A percentile compares a stretch with the other conserved stretches of the same genome.
Evolutionary conservation across 2,888 invertebrate species (phyloP).

Genomic region (Phalera bucephala): DNA sequence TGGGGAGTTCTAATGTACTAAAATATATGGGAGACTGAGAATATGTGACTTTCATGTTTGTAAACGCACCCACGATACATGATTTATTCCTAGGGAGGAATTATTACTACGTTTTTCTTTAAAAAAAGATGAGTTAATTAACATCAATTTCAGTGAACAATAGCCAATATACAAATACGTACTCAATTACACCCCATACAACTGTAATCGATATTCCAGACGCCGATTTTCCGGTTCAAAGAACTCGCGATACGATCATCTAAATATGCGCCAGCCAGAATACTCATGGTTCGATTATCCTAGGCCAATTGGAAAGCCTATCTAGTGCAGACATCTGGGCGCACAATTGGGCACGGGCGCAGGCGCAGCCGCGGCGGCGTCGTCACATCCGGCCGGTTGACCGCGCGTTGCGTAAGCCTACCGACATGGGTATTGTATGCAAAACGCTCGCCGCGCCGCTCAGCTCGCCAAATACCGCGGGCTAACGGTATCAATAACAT

Average conservation of each 20-base stretch:
- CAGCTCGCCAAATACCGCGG: conserved; percentile 64
- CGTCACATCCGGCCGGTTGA: conserved; percentile 75
- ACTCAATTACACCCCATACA: too few relatives aligned
- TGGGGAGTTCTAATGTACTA: too few relatives aligned
- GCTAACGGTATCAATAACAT: conserved; percentile 47
- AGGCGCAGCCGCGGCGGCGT: conserved; percentile 43
- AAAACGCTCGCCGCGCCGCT: conserved; percentile 57
- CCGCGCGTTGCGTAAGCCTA: conserved; percentile 69
- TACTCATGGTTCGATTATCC: conserved; percentile 11
- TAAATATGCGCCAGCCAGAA: not conserved
- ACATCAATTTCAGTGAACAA: too few relatives aligned
- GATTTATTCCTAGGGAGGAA: too few relatives aligned
- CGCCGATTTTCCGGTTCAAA: not conserved
- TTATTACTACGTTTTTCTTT: too few relatives aligned
- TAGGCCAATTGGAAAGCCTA: conserved; percentile 28
- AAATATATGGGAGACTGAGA: too few relatives aligned
- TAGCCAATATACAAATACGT: conserved; percentile 1
- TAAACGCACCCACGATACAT: too few relatives aligned
- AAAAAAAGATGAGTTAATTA: too few relatives aligned
- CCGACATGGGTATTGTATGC: conserved; percentile 79
- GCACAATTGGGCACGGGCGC: conserved; percentile 53
- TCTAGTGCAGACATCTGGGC: conserved; percentile 53
- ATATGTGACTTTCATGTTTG: too few relatives aligned
- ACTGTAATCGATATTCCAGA: not conserved
- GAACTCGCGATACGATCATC: conserved; percentile 1